A percentile compares a stretch with the other conserved stretches of the same genome.
phyloP scores from a whole-genome alignment of 2,113 vertebrate species.

The Isurus oxyrinchus region DNA sequence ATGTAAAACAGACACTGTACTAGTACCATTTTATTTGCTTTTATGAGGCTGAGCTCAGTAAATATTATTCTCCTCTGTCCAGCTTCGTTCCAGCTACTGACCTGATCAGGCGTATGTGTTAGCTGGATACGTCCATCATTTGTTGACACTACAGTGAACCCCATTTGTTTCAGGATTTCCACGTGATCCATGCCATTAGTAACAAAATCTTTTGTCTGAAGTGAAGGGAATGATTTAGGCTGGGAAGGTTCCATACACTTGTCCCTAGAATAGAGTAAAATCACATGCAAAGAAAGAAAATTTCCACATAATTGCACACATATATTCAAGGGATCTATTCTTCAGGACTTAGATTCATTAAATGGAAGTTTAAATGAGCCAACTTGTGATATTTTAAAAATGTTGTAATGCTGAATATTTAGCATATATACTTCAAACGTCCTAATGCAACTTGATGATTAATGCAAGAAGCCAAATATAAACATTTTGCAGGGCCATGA shows the following conservation, averaged over 20 bases:
- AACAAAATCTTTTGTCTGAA: conserved; percentile 40
- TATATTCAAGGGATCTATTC: not conserved
- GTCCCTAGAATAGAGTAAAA: conserved; percentile 28
- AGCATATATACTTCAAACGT: not conserved
- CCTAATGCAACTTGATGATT: not conserved
- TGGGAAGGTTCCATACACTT: conserved; percentile 63
- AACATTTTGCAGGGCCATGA: not conserved
- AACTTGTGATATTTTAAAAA: not conserved
- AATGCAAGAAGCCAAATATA: not conserved
- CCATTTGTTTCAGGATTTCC: conserved; percentile 70
- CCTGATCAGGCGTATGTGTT: not conserved
- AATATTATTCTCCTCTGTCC: not conserved
- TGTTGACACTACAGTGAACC: conserved; percentile 62
- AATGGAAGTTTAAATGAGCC: not conserved
- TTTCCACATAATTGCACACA: not conserved
- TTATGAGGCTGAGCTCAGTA: not conserved
- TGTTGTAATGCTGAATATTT: not conserved
- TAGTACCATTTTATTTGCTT: not conserved
- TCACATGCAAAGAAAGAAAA: not conserved
- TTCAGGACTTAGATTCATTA: not conserved
- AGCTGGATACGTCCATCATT: conserved; percentile 46
- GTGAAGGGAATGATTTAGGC: conserved; percentile 29
- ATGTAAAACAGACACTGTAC: not conserved
- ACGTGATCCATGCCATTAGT: conserved; percentile 61
- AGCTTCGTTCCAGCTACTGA: not conserved